Percentiles rank a stretch among this genome's conserved stretches.
phyloP scores from a whole-genome alignment of 1,140 invertebrate species.

The Drosophila neocordata region DNA sequence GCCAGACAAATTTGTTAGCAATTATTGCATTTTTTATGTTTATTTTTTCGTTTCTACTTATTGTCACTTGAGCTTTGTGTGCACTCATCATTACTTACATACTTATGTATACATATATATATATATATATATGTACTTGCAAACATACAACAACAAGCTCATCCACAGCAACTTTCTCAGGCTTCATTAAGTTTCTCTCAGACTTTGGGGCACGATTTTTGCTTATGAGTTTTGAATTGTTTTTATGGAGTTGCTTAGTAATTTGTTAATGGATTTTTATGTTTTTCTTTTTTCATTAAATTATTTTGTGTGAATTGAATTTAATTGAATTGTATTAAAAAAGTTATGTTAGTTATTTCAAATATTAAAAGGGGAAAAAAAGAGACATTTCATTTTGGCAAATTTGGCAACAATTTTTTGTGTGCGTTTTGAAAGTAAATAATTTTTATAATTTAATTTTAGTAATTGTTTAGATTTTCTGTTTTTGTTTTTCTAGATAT shows the following conservation, averaged over 20 bases:
- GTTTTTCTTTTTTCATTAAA: conserved; percentile 21
- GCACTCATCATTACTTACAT: conserved; percentile 26
- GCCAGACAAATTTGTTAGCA: conserved; percentile 68
- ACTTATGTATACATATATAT: not conserved
- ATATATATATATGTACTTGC: not conserved
- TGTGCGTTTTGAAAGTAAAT: not conserved
- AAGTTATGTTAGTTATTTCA: conserved; percentile 42
- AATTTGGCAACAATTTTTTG: not conserved
- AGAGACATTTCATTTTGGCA: conserved; percentile 32
- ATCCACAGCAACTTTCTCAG: conserved; percentile 67
- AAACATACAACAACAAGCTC: conserved; percentile 11
- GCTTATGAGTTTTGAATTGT: conserved; percentile 72
- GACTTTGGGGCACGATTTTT: conserved; percentile 66
- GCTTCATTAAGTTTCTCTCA: conserved; percentile 77
- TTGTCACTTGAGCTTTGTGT: conserved; percentile 65
- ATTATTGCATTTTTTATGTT: conserved; percentile 65
- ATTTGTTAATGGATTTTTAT: conserved; percentile 53
- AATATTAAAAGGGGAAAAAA: conserved; percentile 26
- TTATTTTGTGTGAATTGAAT: conserved; percentile 56
- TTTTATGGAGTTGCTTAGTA: conserved; percentile 63
- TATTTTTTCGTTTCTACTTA: conserved; percentile 41
- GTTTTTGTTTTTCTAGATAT: too few relatives aligned
- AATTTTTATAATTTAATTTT: not conserved
- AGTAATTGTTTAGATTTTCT: too few relatives aligned
- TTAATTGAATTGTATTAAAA: conserved; percentile 62